Evolutionary conservation across 2,888 invertebrate genomes (phyloP).

Genomic region (Lepidochrysops patricia): DNA sequence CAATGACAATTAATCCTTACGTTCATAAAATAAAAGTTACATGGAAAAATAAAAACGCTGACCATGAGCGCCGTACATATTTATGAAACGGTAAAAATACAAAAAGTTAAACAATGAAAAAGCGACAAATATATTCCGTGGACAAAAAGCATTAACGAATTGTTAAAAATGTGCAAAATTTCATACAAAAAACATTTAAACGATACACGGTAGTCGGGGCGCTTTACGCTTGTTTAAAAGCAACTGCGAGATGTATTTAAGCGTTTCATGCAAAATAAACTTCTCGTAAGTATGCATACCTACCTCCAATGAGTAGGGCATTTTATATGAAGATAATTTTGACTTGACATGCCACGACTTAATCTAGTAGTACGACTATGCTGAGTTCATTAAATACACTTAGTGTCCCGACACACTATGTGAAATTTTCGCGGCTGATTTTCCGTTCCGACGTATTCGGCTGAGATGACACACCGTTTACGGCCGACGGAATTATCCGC

Average conservation of each 20-base stretch:
- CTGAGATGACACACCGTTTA: too few species aligned
- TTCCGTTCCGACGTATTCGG: too few species aligned
- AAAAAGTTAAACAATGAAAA: slow-evolving; percentile 2
- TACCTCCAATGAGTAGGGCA: too few species aligned
- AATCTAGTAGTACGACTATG: too few species aligned
- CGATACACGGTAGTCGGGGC: not conserved
- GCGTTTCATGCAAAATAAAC: not conserved
- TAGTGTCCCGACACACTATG: too few species aligned
- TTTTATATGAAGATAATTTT: too few species aligned
- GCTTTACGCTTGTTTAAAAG: not conserved
- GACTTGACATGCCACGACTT: too few species aligned
- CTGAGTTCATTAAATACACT: too few species aligned
- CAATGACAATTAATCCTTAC: not conserved
- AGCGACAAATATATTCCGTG: not conserved
- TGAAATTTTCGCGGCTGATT: too few species aligned
- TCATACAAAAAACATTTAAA: slow-evolving; percentile 6
- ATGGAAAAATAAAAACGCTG: not conserved
- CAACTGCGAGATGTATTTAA: not conserved
- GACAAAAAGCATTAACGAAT: slow-evolving; percentile 9
- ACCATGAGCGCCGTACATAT: not conserved
- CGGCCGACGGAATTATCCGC: too few species aligned
- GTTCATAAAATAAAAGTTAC: not conserved
- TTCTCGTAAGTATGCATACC: too few species aligned
- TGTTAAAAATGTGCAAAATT: slow-evolving; percentile 5
- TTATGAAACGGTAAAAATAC: slow-evolving; percentile 2